phyloP scores from a whole-genome alignment of 2,888 invertebrate genomes.

The Gymnocheta viridis region DNA sequence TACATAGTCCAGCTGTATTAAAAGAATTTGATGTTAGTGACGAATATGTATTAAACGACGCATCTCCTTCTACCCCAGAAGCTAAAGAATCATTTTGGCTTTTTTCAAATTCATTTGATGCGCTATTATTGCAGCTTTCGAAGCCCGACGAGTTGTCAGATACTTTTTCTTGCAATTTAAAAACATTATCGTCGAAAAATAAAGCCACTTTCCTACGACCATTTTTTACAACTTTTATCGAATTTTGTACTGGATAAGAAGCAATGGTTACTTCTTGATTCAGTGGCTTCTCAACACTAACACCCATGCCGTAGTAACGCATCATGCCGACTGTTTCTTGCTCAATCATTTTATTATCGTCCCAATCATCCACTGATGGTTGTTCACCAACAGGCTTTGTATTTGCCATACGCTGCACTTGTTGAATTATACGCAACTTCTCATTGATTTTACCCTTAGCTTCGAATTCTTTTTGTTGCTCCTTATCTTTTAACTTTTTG shows the following conservation, averaged over 20 bases:
- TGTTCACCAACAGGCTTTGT: conserved; percentile 77
- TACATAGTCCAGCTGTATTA: conserved; percentile 4
- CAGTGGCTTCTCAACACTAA: conserved; percentile 72
- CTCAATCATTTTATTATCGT: conserved; percentile 75
- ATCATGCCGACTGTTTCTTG: conserved; percentile 77
- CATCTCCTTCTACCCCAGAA: background rate
- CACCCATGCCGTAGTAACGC: conserved; percentile 76
- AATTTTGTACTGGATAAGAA: conserved; percentile 69
- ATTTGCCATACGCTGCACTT: conserved; percentile 76
- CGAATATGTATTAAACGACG: conserved; percentile 2
- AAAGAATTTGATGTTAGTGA: conserved; percentile 35
- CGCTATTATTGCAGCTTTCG: conserved; percentile 41
- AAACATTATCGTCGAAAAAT: conserved; percentile 75
- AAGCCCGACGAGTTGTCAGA: conserved; percentile 24
- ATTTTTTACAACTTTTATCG: conserved; percentile 72
- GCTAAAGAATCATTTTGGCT: background rate
- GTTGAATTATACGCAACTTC: conserved; percentile 75
- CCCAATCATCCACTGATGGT: conserved; percentile 76
- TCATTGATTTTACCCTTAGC: conserved; percentile 48
- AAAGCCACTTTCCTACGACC: conserved; percentile 74
- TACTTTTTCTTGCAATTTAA: conserved; percentile 71
- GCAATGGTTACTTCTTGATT: conserved; percentile 71
- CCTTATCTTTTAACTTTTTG: conserved; percentile 58
- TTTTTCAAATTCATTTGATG: background rate
- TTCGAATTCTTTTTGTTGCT: conserved; percentile 59